Evolutionary conservation across 2,888 invertebrate species (phyloP).

Genomic region (Leptinotarsa juncta): DNA sequence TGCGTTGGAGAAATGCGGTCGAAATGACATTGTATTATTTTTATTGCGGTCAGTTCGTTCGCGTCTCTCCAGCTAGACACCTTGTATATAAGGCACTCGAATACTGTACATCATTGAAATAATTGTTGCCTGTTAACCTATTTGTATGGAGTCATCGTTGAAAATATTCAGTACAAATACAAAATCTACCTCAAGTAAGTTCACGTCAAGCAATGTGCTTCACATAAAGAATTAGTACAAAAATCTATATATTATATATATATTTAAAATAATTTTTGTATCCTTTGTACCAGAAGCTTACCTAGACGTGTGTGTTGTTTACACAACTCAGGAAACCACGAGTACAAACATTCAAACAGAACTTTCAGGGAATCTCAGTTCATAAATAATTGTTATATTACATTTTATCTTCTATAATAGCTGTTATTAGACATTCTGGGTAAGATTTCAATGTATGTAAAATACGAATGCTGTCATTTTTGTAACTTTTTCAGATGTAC

Average conservation of each 20-base stretch:
- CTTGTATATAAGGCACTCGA: conserved; percentile 58
- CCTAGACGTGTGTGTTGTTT: conserved; percentile 53
- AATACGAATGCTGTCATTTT: conserved; percentile 31
- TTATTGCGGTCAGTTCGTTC: background rate
- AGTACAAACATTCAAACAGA: conserved; percentile 50
- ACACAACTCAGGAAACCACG: conserved; percentile 55
- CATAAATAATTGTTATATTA: conserved; percentile 38
- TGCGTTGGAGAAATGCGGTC: background rate
- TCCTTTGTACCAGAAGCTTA: conserved; percentile 55
- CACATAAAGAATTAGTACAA: conserved; percentile 54
- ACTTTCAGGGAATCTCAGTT: conserved; percentile 56
- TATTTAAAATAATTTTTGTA: conserved; percentile 55
- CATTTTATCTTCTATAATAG: conserved; percentile 29
- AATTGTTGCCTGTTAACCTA: conserved; percentile 57
- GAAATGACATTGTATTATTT: background rate
- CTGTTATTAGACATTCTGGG: conserved; percentile 49
- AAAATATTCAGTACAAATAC: conserved; percentile 57
- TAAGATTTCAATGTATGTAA: conserved; percentile 41
- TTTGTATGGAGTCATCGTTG: conserved; percentile 49
- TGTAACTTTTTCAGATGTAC: conserved; percentile 23
- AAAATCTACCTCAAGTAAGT: conserved; percentile 60
- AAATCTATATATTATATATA: conserved; percentile 49
- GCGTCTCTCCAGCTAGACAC: conserved; percentile 31
- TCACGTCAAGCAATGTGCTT: conserved; percentile 45
- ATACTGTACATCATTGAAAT: conserved; percentile 53